Percentiles rank a stretch among this genome's conserved stretches.
phyloP scores from a whole-genome alignment of 1,140 invertebrate genomes.

The Limonius californicus region DNA sequence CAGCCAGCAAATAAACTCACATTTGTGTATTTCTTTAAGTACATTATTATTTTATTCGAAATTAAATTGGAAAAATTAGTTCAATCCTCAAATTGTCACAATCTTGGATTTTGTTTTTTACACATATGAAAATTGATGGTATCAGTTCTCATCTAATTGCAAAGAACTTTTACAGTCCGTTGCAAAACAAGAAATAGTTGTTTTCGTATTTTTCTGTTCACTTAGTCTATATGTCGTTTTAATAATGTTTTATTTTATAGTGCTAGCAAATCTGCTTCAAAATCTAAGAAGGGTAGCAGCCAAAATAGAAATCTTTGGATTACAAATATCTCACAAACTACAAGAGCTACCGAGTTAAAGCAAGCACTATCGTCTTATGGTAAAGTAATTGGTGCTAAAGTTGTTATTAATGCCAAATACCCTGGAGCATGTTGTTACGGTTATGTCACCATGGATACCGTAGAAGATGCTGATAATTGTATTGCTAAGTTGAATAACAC shows the following conservation, averaged over 20 bases:
- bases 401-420: slow-evolving; percentile 90
- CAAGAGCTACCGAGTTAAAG: slow-evolving; percentile 88
- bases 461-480: slow-evolving; percentile 84
- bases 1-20: too few species aligned
- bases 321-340: slow-evolving; percentile 82
- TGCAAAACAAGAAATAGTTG: too few species aligned
- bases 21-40: too few species aligned
- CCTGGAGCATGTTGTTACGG: slow-evolving; percentile 91
- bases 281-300: slow-evolving; percentile 18
- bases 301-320: slow-evolving; percentile 80
- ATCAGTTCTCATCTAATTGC: too few species aligned
- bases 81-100: too few species aligned
- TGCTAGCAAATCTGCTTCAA: slow-evolving; percentile 3
- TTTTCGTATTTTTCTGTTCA: too few species aligned
- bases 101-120: too few species aligned
- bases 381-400: slow-evolving; percentile 92
- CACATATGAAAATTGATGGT: too few species aligned
- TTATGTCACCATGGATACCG: slow-evolving; percentile 88
- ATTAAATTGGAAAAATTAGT: too few species aligned
- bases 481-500: slow-evolving; percentile 86
- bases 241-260: slow-evolving; percentile 27
- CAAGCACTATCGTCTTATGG: slow-evolving; percentile 87
- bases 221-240: neutral
- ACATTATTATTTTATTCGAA: too few species aligned
- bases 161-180: too few species aligned